Evolutionary conservation across 2,797 vertebrate species (phyloP).

Genomic region (Acipenser ruthenus): DNA sequence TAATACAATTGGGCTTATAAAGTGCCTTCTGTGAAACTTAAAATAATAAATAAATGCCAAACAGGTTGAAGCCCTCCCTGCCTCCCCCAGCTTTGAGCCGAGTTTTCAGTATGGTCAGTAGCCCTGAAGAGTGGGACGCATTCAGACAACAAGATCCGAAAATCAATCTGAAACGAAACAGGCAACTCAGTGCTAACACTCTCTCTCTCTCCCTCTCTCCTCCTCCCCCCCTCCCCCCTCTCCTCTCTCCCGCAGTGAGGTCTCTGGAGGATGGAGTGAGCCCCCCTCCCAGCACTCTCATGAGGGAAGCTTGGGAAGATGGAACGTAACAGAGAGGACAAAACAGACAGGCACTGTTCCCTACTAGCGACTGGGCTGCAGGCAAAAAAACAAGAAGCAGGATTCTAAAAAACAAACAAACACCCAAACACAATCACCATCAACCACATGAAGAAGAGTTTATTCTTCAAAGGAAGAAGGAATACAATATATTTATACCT

Average conservation of each 20-base stretch:
- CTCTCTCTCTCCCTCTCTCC: not conserved
- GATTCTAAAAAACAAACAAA: constrained; percentile 24
- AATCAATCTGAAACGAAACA: too few relatives aligned
- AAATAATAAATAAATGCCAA: too few relatives aligned
- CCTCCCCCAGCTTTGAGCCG: too few relatives aligned
- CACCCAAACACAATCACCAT: constrained; percentile 13
- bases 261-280: not conserved
- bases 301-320: constrained; percentile 45
- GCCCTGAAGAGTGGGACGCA: too few relatives aligned
- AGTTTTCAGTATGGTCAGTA: too few relatives aligned
- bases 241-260: not conserved
- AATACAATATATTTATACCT: not conserved
- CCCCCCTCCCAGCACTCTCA: constrained; percentile 20
- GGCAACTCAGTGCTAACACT: constrained; percentile 17
- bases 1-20: too few relatives aligned
- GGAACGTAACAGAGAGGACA: constrained; percentile 64
- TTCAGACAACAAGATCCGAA: too few relatives aligned
- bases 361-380: not conserved
- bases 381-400: constrained; percentile 12
- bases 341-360: constrained; percentile 35
- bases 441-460: not conserved
- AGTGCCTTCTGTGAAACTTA: too few relatives aligned
- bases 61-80: too few relatives aligned
- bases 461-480: not conserved
- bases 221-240: not conserved